Evolutionary conservation across 1,140 invertebrate genomes (phyloP), one percentile per base, ranked within the genome.

Genomic region (Hyphantria cunea): DNA sequence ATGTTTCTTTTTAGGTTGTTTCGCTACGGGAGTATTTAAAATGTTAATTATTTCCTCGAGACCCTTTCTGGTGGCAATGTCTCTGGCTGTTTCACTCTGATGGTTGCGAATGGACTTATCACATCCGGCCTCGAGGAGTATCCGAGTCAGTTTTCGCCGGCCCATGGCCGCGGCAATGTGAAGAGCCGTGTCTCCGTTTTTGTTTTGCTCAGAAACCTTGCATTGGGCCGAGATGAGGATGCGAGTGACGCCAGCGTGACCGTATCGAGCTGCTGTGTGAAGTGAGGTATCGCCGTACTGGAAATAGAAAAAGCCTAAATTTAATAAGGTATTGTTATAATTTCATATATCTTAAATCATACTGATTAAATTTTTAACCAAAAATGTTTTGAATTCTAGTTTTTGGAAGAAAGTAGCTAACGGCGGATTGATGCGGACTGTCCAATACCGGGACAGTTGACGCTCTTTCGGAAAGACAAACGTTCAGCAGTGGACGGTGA

Each of bases 241-340:
- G 25, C 98, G 92, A 0, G 96, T 96, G 32, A 99, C 98, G 12
- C 99, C 98, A 0, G 98, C 98, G 89, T 99, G 98, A 0, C 98
- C 98, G 73, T 95, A 99, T 10, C 98, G 93, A 0, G 97, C 97
- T 6, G 97, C 96, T 4, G 98, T 99, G 86, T 99, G 98, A 12
- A 99, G 91, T 0, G 98, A 95, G 0, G 98, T 98, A 78, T 99
- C 97, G n/a, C 98, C 97, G 83, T 98, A 99, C 96, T 98, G 88
- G 64, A 93, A 93, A 9, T 25, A 10, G 67, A 47, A 62, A 44
- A 56, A 15, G 8, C 10, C 11, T 61, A 49, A 12, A 52, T 13
- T 44, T 50, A 53, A n/a, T 32, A 49, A 11, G 5, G 5, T 5
- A 5, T 25, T 25, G 17, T 25, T 1, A 25, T 25, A 25, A 1